Conservation (phyloP, 2,113 vertebrate species). For the Fregetta grallaria region DNA sequence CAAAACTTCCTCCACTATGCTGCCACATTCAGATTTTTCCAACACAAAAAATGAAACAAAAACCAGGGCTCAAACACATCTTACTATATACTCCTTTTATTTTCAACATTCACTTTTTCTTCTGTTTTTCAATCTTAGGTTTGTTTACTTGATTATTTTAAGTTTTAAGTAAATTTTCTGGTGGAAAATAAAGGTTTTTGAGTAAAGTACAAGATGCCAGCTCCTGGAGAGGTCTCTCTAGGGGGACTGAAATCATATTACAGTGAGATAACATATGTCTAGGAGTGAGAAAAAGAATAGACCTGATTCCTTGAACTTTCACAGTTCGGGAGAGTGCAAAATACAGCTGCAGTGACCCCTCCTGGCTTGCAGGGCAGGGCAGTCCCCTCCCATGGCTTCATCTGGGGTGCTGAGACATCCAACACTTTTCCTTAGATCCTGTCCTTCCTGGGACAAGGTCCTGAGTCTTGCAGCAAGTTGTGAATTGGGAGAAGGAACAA, state of each 20-base stretch:
- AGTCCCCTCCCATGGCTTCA: not conserved
- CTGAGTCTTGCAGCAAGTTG: not conserved
- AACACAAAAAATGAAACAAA: not conserved
- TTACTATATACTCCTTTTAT: not conserved
- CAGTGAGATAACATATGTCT: not conserved
- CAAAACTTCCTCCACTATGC: not conserved
- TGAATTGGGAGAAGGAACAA: fast-evolving
- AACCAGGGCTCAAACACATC: not conserved
- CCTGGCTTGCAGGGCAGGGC: not conserved
- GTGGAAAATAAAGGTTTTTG: not conserved
- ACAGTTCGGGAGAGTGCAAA: not conserved
- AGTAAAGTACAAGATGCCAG: not conserved
- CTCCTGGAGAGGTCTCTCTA: not conserved
- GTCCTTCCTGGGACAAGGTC: too few species aligned
- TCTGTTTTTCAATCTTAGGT: not conserved
- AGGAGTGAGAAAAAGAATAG: not conserved
- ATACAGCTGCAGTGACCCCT: fast-evolving
- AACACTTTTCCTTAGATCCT: not conserved
- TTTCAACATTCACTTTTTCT: not conserved
- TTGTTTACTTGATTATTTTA: not conserved
- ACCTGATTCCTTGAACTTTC: not conserved
- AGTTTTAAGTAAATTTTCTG: not conserved
- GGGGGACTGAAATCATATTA: not conserved
- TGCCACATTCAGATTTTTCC: not conserved
- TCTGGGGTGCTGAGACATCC: fast-evolving